Evolutionary conservation across 2,797 vertebrate species (phyloP), one percentile per base, ranked within the genome.

Genomic region (Erpetoichthys calabaricus): DNA sequence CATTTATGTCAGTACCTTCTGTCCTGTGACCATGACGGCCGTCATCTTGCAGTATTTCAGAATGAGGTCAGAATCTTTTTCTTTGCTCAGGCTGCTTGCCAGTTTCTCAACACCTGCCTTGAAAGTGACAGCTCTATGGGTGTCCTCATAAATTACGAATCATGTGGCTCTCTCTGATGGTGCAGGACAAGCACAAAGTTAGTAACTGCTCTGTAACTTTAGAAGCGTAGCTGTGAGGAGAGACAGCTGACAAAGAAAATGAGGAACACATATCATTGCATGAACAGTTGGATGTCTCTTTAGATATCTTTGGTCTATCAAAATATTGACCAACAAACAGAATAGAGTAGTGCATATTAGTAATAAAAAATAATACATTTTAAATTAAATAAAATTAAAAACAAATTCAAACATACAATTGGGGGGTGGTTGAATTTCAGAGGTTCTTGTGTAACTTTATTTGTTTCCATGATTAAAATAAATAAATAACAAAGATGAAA

Each of bases 111-210:
- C 92, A 94, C 91, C 92, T 98, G 94, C 92, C 89, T 80, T 78
- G 73, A 83, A 88, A 88, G 82, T 94, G 92, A 97, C 92, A 94
- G 91, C 91, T 91, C 90, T 83, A 84, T 87, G 89, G 88, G 84
- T 79, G 84, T 85, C 86, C 84, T 87, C 90, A 89, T 96, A 92
- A 97, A 93, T 95, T 94, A 95, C 64, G 72, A 69, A 87, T 93
- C 93, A 93, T 92, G 91, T 92, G 91, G 86, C 71, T 74, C 75
- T 80, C 80, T 81, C 83, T 75, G 78, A 72, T 75, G 77, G 77
- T 72, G 80, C 82, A 79, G 79, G 81, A 83, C 79, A 80, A 64
- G 80, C 81, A 82, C 85, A 75, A 87, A 90, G 89, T 91, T 89
- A 91, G 87, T 87, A 84, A 84, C 79, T 80, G 86, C 72, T 72